These are phyloP conservation scores for Theristicus caerulescens DNA, from an alignment of 2,113 vertebrate genomes.

Conservation along the genomic window DNA sequence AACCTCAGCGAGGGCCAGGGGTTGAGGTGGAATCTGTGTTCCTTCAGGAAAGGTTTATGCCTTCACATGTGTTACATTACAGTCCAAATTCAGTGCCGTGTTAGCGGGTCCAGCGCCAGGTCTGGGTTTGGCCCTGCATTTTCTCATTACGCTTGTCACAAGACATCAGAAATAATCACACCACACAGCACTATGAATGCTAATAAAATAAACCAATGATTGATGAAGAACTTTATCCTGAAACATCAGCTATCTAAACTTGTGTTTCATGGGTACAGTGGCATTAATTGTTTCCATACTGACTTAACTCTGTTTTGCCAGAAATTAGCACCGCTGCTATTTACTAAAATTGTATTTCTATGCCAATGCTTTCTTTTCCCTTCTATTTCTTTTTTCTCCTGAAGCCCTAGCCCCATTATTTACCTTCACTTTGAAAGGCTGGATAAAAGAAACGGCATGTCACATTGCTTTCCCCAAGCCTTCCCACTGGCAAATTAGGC, in stretches of 20 bases:
- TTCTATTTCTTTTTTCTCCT: not conserved
- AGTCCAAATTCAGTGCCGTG: not conserved
- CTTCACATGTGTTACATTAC: conserved; percentile 20
- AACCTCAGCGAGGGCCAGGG: not conserved
- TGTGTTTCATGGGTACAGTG: conserved; percentile 10
- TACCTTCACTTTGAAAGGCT: not conserved
- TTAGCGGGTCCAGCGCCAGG: not conserved
- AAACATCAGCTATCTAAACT: conserved; percentile 47
- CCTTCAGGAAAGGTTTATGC: conserved; percentile 36
- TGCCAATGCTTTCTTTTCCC: not conserved
- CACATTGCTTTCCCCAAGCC: not conserved
- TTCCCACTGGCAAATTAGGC: conserved; percentile 30
- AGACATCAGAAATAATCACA: conserved; percentile 40
- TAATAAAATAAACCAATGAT: conserved; percentile 62
- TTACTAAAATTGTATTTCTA: not conserved
- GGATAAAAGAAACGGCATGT: not conserved
- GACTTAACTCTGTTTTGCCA: conserved; percentile 8
- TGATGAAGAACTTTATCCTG: conserved; percentile 49
- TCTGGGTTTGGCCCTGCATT: conserved; percentile 13
- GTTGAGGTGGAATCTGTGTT: not conserved
- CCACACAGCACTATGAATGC: not conserved
- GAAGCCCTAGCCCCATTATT: not conserved
- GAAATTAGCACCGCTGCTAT: not conserved
- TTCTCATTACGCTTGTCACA: conserved; percentile 45
- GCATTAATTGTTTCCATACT: conserved; percentile 50